Evolutionary conservation across 2,797 vertebrate species (phyloP).

Genomic region (Hephaestus fuliginosus): DNA sequence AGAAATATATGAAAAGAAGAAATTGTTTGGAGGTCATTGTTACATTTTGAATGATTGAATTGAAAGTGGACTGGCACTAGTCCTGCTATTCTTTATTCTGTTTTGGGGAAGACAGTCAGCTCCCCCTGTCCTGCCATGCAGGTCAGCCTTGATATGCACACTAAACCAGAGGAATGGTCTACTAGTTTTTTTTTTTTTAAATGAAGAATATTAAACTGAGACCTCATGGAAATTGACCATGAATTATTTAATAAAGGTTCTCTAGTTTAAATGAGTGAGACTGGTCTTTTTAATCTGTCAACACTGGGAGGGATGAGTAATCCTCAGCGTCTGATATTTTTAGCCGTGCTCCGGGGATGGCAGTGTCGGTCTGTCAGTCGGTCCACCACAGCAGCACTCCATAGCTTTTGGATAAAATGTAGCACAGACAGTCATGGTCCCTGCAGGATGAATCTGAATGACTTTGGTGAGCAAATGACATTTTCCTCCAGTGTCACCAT

Average conservation of each 20-base stretch:
- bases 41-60: conserved; percentile 42
- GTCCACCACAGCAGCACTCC: too few relatives aligned
- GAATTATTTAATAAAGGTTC: conserved; percentile 86
- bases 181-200: conserved; percentile 76
- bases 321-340: conserved; percentile 6
- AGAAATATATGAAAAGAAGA: not conserved
- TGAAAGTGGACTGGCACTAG: conserved; percentile 63
- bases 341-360: not conserved
- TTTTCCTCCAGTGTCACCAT: not conserved
- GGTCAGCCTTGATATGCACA: conserved; percentile 82
- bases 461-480: not conserved
- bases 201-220: conserved; percentile 79
- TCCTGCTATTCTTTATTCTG: conserved; percentile 62
- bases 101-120: conserved; percentile 67
- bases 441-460: not conserved
- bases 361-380: not conserved
- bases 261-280: conserved; percentile 77
- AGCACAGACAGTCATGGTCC: not conserved
- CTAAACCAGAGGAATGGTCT: conserved; percentile 74
- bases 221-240: conserved; percentile 81
- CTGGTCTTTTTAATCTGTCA: conserved; percentile 63
- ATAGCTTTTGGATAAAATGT: too few relatives aligned
- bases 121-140: conserved; percentile 83
- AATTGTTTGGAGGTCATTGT: not conserved
- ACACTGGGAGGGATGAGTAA: not conserved